Evolutionary conservation across 2,888 invertebrate species (phyloP), one percentile per base, ranked within the genome.

Genomic region (Brachyopa scutellaris): DNA sequence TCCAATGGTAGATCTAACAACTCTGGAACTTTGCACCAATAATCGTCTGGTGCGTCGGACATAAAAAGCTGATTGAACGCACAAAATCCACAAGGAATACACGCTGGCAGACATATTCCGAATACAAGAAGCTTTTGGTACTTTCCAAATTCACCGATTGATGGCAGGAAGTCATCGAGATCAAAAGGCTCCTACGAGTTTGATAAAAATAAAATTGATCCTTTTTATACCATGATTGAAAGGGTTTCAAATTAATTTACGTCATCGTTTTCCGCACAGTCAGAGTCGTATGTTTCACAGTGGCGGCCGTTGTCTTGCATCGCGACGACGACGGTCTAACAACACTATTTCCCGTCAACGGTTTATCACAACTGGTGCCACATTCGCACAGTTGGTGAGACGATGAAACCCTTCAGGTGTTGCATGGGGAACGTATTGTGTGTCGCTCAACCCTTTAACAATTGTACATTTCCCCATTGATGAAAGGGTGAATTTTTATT

Each of bases 11-110:
- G 88, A 85, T 89, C 87, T 59, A 91, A 88, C 70, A 97, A 90
- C 85, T 94, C 93, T 0, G 95, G 95, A 19, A 96, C 93, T 79
- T 90, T 92, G 88, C 97, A 97, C 96, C 97, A 97, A 91, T 97
- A 95, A 42, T 95, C 94, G 33, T 95, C 93, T 0, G 97, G 97
- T 31, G 94, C 93, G 86, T 96, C 95, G n/a, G 97, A 94, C 95
- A 97, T 97, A 91, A 98, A 97, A 33, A 97, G 92, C 91, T 97
- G 97, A 91, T 97, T 97, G 90, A 97, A 97, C 2, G 97, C 97
- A 90, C 96, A 95, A 90, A 97, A 97, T 26, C 97, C 97, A 87
- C 97, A 97, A 0, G 97, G 96, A 85, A 97, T 93, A 87, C 97
- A 96, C 2, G 97, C 96, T 11, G 97, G 96, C 80, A 97, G 91